Evolutionary conservation across 2,113 vertebrate species (phyloP), one percentile per base, ranked within the genome.

Genomic region (Oriolus oriolus): DNA sequence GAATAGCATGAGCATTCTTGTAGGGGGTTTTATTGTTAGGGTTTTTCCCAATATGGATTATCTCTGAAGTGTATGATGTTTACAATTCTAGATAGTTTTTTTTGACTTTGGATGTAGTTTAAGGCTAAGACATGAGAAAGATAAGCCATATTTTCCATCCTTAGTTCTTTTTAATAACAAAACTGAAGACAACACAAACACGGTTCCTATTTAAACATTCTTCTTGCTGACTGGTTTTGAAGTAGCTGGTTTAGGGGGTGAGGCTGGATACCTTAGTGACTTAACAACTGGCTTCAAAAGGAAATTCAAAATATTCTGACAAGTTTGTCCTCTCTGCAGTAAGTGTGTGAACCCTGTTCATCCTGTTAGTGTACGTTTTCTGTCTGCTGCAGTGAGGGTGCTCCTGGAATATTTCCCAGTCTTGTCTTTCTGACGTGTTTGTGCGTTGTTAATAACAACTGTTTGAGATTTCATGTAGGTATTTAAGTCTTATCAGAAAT

Each of bases 371-470:
- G 64, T 65, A 14, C 35, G 33, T 81, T 91, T 88, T 69, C 33
- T 85, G n/a, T 79, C 75, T 61, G 1, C 7, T 84, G 56, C 53
- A 42, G 30, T 18, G 22, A 31, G 47, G 41, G 44, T 70, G 69
- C 74, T 89, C 45, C 76, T 97, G 80, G 77, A 85, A 45, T 41
- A 44, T 63, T 95, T 95, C 83, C 95, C 81, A 69, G 39, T 64
- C 31, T 85, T 50, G 52, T 65, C 60, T 37, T 89, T 45, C n/a
- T 81, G 54, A 56, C 75, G 24, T 21, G 22, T 76, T 57, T 94
- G 37, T 82, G 71, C 57, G 12, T 50, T 89, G 61, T 63, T 71
- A 70, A 44, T 50, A 84, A 75, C 17, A 68, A 78, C 77, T 80
- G 45, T 28, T 80, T 64, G 68, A 65, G 37, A 65, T 65, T 87